These are phyloP conservation scores for Drosophila leonis DNA, from an alignment of 2,888 invertebrate species.

Conservation along the genomic window DNA sequence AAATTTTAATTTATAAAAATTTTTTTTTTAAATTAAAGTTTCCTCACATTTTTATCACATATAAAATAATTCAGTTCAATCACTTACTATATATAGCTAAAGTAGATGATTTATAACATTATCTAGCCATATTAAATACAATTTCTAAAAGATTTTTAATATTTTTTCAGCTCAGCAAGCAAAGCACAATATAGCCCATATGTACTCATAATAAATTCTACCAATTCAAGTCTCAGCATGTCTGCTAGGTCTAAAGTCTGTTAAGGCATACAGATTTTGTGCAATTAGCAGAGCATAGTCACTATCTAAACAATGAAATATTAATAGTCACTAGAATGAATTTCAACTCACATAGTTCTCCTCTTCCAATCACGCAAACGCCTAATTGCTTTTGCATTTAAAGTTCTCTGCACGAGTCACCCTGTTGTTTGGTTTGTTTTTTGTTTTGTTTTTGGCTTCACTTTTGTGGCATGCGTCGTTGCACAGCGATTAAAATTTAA, in stretches of 20 bases:
- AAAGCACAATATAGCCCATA: neutral
- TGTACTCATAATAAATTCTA: neutral
- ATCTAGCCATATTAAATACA: neutral
- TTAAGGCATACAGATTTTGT: neutral
- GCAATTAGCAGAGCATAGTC: neutral
- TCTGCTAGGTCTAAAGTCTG: neutral
- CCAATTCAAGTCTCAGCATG: neutral
- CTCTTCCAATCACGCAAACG: constrained; percentile 11
- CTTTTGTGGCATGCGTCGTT: constrained; percentile 46
- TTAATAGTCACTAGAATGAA: neutral
- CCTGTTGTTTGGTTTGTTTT: constrained; percentile 28
- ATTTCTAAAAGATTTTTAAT: neutral
- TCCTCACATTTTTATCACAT: too few species aligned
- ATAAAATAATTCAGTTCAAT: too few species aligned
- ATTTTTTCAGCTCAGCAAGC: neutral
- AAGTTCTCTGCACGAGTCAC: constrained; percentile 21
- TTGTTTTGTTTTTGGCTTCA: constrained; percentile 39
- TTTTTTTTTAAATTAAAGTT: too few species aligned
- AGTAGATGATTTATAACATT: too few species aligned
- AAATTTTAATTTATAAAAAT: too few species aligned
- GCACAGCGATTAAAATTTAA: constrained; percentile 58
- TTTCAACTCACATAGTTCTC: constrained; percentile 26
- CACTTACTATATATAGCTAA: too few species aligned
- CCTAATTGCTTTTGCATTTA: constrained; percentile 7
- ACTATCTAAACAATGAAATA: neutral